phyloP scores from a whole-genome alignment of 1,140 invertebrate genomes.

The Carposina sasakii region DNA sequence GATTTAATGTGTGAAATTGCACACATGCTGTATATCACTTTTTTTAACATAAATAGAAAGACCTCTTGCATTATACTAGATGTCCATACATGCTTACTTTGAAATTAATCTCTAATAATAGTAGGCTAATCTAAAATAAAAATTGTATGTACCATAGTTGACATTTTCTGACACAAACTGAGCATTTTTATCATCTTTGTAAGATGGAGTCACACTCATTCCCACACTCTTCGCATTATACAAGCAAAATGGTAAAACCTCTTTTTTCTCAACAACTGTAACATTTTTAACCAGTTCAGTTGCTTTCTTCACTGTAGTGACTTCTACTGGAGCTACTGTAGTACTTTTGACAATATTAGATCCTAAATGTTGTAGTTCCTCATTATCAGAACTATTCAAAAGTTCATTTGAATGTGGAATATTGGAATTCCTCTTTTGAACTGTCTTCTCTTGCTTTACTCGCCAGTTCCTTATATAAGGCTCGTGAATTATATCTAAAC shows the following conservation, averaged over 20 bases:
- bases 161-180: conserved; percentile 54
- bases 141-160: conserved; percentile 40
- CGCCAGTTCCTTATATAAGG: not conserved
- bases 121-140: conserved; percentile 2
- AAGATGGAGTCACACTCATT: conserved; percentile 50
- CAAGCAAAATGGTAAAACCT: no score
- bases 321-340: conserved; percentile 37
- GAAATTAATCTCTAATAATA: no score
- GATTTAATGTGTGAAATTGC: no score
- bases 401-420: not conserved
- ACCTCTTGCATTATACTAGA: no score
- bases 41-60: no score
- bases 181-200: conserved; percentile 46
- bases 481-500: conserved; percentile 16
- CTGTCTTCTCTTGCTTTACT: not conserved
- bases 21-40: no score
- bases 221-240: conserved; percentile 54
- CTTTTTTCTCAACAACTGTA: no score
- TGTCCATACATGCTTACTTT: no score
- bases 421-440: not conserved
- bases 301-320: conserved; percentile 35
- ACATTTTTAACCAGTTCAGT: no score
- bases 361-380: conserved; percentile 30
- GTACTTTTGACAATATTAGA: conserved; percentile 35
- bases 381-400: conserved; percentile 26